phyloP scores from a whole-genome alignment of 2,888 invertebrate species.

The Drosophila atroscutellata region DNA sequence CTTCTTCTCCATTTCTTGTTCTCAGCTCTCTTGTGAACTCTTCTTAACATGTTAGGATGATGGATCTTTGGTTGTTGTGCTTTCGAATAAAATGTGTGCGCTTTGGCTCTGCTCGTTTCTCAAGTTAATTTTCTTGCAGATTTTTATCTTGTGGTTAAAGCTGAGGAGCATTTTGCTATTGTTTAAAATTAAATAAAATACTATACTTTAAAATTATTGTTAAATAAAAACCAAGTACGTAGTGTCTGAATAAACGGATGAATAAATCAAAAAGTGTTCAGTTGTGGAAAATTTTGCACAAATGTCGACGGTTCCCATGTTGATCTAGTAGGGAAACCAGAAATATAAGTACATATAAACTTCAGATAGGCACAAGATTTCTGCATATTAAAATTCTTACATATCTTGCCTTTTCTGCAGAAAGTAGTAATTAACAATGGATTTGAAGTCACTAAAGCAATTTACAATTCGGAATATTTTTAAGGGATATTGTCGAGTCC shows the following conservation, averaged over 20 bases:
- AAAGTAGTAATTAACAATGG: no score
- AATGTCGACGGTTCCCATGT: background rate
- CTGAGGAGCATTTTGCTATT: slow-evolving; percentile 75
- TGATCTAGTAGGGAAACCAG: background rate
- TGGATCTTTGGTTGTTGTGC: slow-evolving; percentile 85
- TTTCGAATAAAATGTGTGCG: slow-evolving; percentile 48
- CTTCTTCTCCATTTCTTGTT: slow-evolving; percentile 7
- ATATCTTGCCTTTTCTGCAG: slow-evolving; percentile 25
- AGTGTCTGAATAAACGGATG: slow-evolving; percentile 7
- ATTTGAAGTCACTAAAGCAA: slow-evolving; percentile 14
- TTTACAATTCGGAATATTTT: slow-evolving; percentile 37
- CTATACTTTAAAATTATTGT: slow-evolving; percentile 12
- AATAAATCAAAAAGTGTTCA: slow-evolving; percentile 25
- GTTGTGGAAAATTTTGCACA: slow-evolving; percentile 41
- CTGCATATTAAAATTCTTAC: background rate
- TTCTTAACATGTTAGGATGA: slow-evolving; percentile 33
- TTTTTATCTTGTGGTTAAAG: slow-evolving; percentile 30
- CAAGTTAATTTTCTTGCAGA: slow-evolving; percentile 37
- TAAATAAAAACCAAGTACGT: slow-evolving; percentile 1
- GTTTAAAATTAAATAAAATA: slow-evolving; percentile 37
- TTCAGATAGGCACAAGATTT: background rate
- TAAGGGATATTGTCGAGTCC: slow-evolving; percentile 27
- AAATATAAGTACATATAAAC: background rate
- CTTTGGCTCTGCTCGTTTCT: slow-evolving; percentile 74
- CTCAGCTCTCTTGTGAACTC: slow-evolving; percentile 62